Base-by-base conservation (phyloP, 2,113 vertebrate genomes). In the Petrocephalus microphthalmus region DNA sequence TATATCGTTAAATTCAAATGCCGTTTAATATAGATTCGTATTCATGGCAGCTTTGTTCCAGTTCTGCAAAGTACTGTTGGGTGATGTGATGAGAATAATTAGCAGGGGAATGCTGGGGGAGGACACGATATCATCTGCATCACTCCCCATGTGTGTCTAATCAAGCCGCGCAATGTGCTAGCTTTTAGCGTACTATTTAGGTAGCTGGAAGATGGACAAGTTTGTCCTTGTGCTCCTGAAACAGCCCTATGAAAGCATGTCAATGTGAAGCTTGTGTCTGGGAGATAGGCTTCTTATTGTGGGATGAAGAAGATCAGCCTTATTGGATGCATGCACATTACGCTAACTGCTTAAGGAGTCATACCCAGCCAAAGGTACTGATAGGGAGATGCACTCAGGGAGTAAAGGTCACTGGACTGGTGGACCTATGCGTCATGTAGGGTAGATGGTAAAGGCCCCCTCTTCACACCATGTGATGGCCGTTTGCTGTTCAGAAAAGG, bases 71-170 rank as follows among this genome's bases (percentile, higher is more conserved):
- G 42, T 22, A 53, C 56, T 60, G 56, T 64, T 22, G 33, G 57
- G 56, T 45, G 13, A 60, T 87, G 85, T 87, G 56, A 64, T 64
- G 42, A 25, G 37, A 87, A 64, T 64, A 60, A 67, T 64, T 64
- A 87, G 42, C 85, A 60, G 85, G n/a, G 57, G 85, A 47, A n/a
- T 87, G 57, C 84, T 33, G 51, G 13, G 20, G n/a, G 45, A 84
- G 49, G 52, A 86, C 52, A 42, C 20, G 85, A 87, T 87, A 64
- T 19, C 85, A 87, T 60, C 56, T 87, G 54, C 22, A 60, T 64
- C 37, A 22, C 37, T 60, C 37, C 19, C 85, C 29, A 10, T n/a
- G 54, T 47, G 54, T 37, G 22, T 64, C 33, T 49, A 64, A 85
- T 54, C n/a, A 54, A 87, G 56, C 54, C 20, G 85, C 13, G 56